phyloP scores from a whole-genome alignment of 2,113 vertebrate genomes.

The Helogale parvula region DNA sequence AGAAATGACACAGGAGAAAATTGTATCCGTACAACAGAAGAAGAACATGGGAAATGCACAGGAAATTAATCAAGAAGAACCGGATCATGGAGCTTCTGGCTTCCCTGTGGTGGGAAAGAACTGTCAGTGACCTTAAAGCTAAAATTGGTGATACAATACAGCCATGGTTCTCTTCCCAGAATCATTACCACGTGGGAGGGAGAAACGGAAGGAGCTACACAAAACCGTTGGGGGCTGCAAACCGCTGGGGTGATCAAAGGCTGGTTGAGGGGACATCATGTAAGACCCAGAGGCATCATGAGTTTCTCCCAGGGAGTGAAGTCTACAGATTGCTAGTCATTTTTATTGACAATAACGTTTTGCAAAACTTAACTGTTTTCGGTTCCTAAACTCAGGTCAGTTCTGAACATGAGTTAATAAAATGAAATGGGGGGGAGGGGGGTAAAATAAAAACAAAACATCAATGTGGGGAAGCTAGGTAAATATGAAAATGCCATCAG shows the following conservation, averaged over 20 bases:
- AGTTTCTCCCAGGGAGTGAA: not conserved
- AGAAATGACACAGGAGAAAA: not conserved
- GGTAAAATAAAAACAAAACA: not conserved
- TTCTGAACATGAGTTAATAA: not conserved
- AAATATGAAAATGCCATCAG: not conserved
- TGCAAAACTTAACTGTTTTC: not conserved
- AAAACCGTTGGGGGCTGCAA: not conserved
- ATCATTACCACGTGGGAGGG: not conserved
- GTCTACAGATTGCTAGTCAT: not conserved
- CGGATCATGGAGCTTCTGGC: not conserved
- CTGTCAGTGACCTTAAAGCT: not conserved
- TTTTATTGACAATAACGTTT: not conserved
- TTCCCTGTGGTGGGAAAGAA: not conserved
- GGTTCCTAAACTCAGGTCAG: not conserved
- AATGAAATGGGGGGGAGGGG: not conserved
- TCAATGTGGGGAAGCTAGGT: not conserved
- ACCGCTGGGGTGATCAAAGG: not conserved
- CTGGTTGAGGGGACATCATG: not conserved
- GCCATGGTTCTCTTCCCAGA: not conserved
- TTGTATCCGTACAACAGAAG: not conserved
- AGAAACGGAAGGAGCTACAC: not conserved
- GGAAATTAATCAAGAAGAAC: not conserved
- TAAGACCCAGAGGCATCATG: not conserved
- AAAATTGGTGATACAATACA: not conserved
- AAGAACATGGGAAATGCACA: not conserved